Evolutionary conservation across 2,113 vertebrate genomes (phyloP).

Genomic region (Balaenoptera acutorostrata): DNA sequence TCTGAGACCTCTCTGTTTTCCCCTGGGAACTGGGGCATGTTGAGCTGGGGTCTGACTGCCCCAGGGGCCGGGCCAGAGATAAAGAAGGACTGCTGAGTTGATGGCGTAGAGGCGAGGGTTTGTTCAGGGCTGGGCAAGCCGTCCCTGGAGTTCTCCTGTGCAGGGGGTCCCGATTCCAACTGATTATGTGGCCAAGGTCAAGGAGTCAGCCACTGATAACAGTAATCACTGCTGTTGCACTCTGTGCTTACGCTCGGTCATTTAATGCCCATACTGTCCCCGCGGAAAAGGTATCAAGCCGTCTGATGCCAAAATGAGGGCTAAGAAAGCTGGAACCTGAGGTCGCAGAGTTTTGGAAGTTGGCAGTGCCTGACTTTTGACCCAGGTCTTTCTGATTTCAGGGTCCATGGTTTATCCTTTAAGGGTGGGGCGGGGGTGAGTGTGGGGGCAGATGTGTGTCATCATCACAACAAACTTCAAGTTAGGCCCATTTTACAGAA

Average conservation of each 20-base stretch:
- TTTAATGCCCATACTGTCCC: too few species aligned
- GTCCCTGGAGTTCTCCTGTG: neutral
- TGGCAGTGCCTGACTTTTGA: neutral
- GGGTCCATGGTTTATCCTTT: neutral
- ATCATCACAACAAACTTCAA: neutral
- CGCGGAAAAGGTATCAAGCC: too few species aligned
- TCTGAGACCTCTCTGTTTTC: neutral
- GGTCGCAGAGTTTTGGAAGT: neutral
- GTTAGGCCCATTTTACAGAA: neutral
- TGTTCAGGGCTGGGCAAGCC: neutral
- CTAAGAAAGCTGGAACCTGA: neutral
- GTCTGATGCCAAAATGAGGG: neutral
- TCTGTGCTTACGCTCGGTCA: accelerated
- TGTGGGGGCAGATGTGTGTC: too few species aligned
- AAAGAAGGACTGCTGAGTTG: neutral
- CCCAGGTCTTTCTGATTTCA: neutral
- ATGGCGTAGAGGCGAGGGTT: neutral
- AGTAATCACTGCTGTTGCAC: neutral
- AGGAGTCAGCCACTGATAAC: neutral
- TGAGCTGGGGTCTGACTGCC: neutral
- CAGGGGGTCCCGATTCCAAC: neutral
- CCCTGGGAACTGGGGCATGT: too few species aligned
- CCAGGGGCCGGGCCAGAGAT: neutral
- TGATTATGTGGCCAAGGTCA: neutral
- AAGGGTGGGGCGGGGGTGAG: accelerated